Conservation (phyloP, 2,888 invertebrate genomes). For the Nycteola revayana region DNA sequence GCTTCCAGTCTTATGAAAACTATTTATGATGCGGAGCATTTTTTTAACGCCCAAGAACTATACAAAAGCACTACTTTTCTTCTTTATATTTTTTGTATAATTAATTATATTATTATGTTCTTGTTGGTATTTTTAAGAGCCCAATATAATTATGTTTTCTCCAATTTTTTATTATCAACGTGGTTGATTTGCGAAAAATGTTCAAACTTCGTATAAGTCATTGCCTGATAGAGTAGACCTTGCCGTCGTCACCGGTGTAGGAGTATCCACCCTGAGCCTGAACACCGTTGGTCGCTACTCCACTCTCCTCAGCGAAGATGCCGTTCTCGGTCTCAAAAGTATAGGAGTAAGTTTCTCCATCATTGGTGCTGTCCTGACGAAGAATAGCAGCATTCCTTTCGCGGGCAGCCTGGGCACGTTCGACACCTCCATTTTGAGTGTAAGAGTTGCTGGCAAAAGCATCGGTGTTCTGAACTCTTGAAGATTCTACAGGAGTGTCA, state of each 20-base stretch:
- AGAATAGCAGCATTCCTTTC: conserved; percentile 71
- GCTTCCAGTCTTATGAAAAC: no score
- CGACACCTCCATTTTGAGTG: conserved; percentile 24
- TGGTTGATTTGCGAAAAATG: no score
- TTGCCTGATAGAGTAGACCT: conserved; percentile 66
- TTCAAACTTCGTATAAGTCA: no score
- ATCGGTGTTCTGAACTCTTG: conserved; percentile 15
- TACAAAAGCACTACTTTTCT: no score
- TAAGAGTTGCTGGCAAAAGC: conserved; percentile 9
- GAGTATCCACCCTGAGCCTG: conserved; percentile 68
- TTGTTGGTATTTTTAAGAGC: no score
- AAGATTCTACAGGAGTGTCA: conserved; percentile 28
- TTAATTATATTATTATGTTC: no score
- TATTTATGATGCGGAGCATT: no score
- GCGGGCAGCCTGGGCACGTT: conserved; percentile 59
- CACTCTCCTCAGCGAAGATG: conserved; percentile 66
- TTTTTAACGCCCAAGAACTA: no score
- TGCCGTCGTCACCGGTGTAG: conserved; percentile 74
- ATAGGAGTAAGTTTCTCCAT: conserved; percentile 65
- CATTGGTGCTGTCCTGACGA: conserved; percentile 58
- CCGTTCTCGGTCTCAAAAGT: conserved; percentile 72
- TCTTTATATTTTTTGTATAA: no score
- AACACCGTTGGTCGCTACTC: conserved; percentile 68
- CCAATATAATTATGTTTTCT: no score
- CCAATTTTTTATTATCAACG: no score